Evolutionary conservation across 1,140 invertebrate genomes (phyloP).

Genomic region (Megathymus violae): DNA sequence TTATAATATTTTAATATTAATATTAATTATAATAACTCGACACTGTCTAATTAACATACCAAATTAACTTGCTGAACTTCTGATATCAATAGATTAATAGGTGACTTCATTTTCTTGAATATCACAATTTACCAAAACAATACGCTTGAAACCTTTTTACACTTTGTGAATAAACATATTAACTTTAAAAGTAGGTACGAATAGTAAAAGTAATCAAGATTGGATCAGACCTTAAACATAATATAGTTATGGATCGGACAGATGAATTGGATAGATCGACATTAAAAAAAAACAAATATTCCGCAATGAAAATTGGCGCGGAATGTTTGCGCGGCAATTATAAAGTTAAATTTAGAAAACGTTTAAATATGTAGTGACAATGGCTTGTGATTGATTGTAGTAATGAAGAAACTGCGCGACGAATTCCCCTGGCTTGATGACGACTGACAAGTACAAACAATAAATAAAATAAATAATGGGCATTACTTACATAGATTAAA

Average conservation of each 20-base stretch:
- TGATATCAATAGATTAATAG: not conserved
- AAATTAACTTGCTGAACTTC: not conserved
- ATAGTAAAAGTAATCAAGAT: too few species aligned
- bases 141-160: too few species aligned
- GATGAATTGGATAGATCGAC: too few species aligned
- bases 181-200: too few species aligned
- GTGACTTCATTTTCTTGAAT: not conserved
- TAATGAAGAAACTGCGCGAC: constrained; percentile 31
- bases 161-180: too few species aligned
- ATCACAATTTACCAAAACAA: too few species aligned
- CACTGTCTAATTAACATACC: constrained; percentile 1
- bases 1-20: too few species aligned
- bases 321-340: constrained; percentile 32
- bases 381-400: constrained; percentile 32
- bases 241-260: too few species aligned
- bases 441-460: constrained; percentile 9
- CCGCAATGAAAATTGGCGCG: constrained; percentile 19
- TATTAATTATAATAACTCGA: not conserved
- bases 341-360: constrained; percentile 30
- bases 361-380: constrained; percentile 36
- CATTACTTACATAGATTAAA: not conserved
- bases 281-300: not conserved
- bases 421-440: constrained; percentile 14
- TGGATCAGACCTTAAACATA: too few species aligned
- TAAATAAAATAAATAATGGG: constrained; percentile 23